Percentiles rank a stretch among this genome's conserved stretches.
These are phyloP conservation scores for Oriolus oriolus DNA, from an alignment of 2,113 vertebrate species.

Conservation along the genomic window DNA sequence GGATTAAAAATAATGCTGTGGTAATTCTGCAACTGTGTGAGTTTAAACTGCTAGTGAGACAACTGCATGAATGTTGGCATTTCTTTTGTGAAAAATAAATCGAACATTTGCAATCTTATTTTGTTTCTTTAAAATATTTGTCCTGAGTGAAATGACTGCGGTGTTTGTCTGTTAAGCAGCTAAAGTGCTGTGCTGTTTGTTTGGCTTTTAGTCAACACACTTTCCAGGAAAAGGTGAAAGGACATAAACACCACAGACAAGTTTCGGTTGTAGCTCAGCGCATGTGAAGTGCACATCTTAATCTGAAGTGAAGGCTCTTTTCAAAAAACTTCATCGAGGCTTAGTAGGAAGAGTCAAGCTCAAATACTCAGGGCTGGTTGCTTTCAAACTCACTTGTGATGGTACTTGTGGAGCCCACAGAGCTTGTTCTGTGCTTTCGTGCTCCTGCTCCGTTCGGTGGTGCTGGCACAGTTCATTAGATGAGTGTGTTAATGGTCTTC, in stretches of 20 bases:
- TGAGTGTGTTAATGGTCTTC: not conserved
- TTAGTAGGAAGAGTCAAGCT: not conserved
- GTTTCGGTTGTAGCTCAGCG: constrained; percentile 18
- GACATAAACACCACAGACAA: constrained; percentile 30
- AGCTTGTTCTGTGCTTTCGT: not conserved
- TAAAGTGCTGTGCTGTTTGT: constrained; percentile 48
- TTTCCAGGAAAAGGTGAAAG: constrained; percentile 70
- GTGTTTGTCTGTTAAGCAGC: constrained; percentile 1
- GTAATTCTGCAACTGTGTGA: not conserved
- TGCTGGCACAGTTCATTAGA: not conserved
- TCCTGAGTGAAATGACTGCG: not conserved
- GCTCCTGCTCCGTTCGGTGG: not conserved
- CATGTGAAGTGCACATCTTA: not conserved
- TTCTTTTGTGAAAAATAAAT: not conserved
- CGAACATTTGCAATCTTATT: not conserved
- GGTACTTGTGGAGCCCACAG: not conserved
- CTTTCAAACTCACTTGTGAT: not conserved
- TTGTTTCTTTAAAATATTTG: not conserved
- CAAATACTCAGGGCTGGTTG: not conserved
- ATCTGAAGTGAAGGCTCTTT: not conserved
- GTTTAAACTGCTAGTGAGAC: not conserved
- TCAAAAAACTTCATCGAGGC: not conserved
- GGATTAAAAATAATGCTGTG: not conserved
- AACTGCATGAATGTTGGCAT: not conserved
- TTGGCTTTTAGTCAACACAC: constrained; percentile 56